Conservation (phyloP, 2,113 vertebrate species). For the Cygnus buccinator region DNA sequence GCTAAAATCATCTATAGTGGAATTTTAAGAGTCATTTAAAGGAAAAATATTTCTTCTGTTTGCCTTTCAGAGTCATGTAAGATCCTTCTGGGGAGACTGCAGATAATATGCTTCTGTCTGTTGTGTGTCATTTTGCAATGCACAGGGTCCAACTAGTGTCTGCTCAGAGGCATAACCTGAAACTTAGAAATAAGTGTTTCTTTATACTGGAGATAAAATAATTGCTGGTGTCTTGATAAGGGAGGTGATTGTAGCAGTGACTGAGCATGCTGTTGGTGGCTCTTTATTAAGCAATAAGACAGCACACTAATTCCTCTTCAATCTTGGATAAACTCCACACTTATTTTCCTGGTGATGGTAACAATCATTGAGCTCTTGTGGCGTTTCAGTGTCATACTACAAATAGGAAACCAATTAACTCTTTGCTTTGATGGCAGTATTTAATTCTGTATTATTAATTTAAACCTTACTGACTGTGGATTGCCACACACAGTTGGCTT, state of each 20-base stretch:
- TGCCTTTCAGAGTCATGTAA: neutral
- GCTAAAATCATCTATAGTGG: neutral
- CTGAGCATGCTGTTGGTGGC: neutral
- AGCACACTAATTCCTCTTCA: slow-evolving; percentile 9
- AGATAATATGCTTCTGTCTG: neutral
- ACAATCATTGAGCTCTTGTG: slow-evolving; percentile 42
- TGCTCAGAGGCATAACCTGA: slow-evolving; percentile 2
- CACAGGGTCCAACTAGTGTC: neutral
- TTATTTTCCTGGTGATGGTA: slow-evolving; percentile 48
- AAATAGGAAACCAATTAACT: slow-evolving; percentile 76
- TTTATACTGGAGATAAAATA: neutral
- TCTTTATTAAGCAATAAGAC: slow-evolving; percentile 15
- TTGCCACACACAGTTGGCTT: slow-evolving; percentile 66
- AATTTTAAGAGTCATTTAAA: slow-evolving; percentile 14
- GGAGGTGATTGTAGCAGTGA: neutral
- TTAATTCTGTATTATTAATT: slow-evolving; percentile 77
- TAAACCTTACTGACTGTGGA: slow-evolving; percentile 70
- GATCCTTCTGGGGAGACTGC: neutral
- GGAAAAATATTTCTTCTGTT: slow-evolving; percentile 20
- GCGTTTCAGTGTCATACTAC: slow-evolving; percentile 55
- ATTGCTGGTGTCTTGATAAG: neutral
- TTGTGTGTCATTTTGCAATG: neutral
- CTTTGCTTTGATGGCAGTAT: slow-evolving; percentile 75
- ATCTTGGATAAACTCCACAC: slow-evolving; percentile 18
- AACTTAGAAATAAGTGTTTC: neutral